phyloP scores from a whole-genome alignment of 2,113 vertebrate species.

The Corythornis madagascariensis region DNA sequence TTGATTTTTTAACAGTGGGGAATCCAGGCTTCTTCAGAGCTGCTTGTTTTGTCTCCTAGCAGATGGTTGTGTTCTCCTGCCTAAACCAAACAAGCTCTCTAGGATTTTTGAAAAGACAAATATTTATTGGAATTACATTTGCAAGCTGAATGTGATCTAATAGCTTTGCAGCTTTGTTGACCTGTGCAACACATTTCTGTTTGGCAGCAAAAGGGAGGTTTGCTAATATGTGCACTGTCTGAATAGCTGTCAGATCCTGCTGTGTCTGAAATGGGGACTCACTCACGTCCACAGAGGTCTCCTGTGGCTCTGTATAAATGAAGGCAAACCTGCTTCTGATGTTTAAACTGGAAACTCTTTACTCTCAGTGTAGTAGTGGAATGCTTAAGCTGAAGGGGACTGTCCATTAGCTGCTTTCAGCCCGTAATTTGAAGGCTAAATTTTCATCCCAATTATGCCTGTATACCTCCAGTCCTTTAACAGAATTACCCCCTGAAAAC shows the following conservation, averaged over 20 bases:
- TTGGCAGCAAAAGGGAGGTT: slow-evolving; percentile 4
- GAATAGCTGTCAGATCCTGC: background rate
- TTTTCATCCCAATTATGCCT: background rate
- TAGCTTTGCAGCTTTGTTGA: slow-evolving; percentile 49
- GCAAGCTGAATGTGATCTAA: slow-evolving; percentile 46
- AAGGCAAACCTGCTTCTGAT: background rate
- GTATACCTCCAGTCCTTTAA: background rate
- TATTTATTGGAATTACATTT: slow-evolving; percentile 71
- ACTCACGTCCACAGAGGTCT: background rate
- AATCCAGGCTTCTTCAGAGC: slow-evolving; percentile 54
- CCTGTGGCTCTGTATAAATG: background rate
- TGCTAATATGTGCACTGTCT: background rate
- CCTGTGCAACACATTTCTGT: background rate
- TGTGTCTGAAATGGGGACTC: background rate
- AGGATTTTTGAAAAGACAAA: slow-evolving; percentile 66
- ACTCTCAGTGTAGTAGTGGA: background rate
- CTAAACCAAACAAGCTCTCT: slow-evolving; percentile 56
- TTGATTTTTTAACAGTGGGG: slow-evolving; percentile 4
- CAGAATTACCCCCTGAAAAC: background rate
- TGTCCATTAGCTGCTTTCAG: background rate
- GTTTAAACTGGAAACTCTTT: background rate
- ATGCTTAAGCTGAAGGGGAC: background rate
- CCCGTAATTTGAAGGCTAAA: background rate
- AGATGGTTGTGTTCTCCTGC: slow-evolving; percentile 60
- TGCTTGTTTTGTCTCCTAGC: slow-evolving; percentile 62